Evolutionary conservation across 2,113 vertebrate genomes (phyloP).

Genomic region (Fukomys damarensis): DNA sequence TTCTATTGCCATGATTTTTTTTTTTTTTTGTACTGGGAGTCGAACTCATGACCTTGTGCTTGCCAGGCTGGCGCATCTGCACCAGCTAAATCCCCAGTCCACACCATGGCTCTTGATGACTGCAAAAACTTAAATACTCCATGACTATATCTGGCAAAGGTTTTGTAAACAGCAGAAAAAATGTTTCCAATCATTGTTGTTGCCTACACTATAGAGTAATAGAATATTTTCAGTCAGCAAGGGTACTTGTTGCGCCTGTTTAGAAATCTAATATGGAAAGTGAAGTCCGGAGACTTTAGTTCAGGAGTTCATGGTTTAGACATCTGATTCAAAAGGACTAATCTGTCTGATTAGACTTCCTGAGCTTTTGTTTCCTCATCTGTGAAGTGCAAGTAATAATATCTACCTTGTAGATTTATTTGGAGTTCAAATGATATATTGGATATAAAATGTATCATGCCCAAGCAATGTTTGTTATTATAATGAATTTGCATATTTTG

Average conservation of each 20-base stretch:
- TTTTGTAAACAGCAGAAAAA: conserved; percentile 50
- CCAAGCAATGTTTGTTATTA: background rate
- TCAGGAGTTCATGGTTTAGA: background rate
- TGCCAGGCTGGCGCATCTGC: no score
- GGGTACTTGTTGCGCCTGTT: conserved; percentile 47
- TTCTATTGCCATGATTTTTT: conserved; percentile 37
- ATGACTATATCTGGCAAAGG: conserved; percentile 46
- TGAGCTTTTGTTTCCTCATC: conserved; percentile 20
- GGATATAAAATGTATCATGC: background rate
- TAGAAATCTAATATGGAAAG: background rate
- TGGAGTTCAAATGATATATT: conserved; percentile 38
- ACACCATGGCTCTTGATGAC: no score
- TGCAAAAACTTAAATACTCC: conserved; percentile 53
- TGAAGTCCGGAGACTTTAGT: background rate
- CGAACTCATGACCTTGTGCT: no score
- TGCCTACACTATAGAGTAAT: conserved; percentile 48
- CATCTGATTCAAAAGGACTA: background rate
- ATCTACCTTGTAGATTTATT: conserved; percentile 31
- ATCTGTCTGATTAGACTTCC: background rate
- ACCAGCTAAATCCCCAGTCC: no score
- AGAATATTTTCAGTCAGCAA: conserved; percentile 38
- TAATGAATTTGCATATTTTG: background rate
- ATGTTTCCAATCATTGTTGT: conserved; percentile 53
- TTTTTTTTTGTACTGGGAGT: no score
- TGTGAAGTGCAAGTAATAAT: background rate